Base-by-base conservation (phyloP, 2,113 vertebrate genomes). In the Lampris megalopsis region DNA sequence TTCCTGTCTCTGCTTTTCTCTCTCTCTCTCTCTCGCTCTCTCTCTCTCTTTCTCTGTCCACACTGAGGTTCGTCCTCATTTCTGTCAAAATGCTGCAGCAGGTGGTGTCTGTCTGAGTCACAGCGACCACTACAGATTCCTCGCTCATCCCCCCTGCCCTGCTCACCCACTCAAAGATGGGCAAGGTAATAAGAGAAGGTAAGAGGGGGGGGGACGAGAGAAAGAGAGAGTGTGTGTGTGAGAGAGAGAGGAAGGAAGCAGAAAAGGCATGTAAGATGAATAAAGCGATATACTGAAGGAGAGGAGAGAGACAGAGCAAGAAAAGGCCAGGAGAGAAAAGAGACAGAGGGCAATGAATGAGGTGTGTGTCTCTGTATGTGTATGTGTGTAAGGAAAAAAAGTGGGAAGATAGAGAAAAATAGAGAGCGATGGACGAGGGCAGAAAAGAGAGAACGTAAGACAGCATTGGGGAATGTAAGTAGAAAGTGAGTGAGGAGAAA, bases 1-100 rank as follows among this genome's bases (percentile, higher is more conserved):
- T 75, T 60, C 68, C 64, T 74, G 56, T n/a, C 68, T 81, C 77
- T 82, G 71, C 73, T 68, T 67, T 38, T 7, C 75, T 67, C 7
- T 50, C 48, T 64, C 45, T 49, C 43, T 64, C 63, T 61, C 2
- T 10, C 58, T 69, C 69, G 24, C 38, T 24, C 57, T 38, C 62
- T 65, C 64, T 61, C 49, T 57, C 62, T 76, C 58, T 9, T 36
- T 7, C 48, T 9, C 48, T 65, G 47, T 86, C 49, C 77, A 66
- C 79, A 9, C 86, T 87, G 89, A 91, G 89, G 90, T 88, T 88
- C 58, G 78, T 86, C 89, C 92, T 93, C 91, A 90, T 93, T 92
- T 92, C 89, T 85, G 87, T 88, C 90, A 88, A 84, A 87, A 63
- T 77, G 75, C 84, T 76, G 87, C 82, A 88, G 91, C 85, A 86